phyloP scores from a whole-genome alignment of 2,797 vertebrate genomes.

The Rhinatrema bivittatum region DNA sequence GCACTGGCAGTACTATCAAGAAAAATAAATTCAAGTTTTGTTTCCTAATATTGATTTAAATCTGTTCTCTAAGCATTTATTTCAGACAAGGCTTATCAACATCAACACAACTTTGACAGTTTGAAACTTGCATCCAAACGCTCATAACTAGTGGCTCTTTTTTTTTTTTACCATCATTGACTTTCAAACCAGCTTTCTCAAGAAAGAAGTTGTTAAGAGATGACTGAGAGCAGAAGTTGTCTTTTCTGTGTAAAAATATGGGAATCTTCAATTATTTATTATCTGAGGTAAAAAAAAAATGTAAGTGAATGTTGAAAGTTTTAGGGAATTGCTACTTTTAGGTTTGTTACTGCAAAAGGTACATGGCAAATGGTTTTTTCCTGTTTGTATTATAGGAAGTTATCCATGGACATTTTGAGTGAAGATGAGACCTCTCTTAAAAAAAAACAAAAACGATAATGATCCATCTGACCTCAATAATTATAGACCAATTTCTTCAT shows the following conservation, averaged over 20 bases:
- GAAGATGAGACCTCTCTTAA: too few species aligned
- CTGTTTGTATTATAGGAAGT: too few species aligned
- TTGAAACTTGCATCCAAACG: conserved; percentile 46
- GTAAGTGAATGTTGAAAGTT: conserved; percentile 18
- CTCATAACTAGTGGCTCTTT: conserved; percentile 20
- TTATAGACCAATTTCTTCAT: too few species aligned
- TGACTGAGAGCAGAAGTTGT: conserved; percentile 29
- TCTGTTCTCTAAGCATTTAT: conserved; percentile 44
- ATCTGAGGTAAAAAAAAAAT: conserved; percentile 36
- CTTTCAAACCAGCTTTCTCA: conserved; percentile 53
- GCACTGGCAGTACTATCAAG: too few species aligned
- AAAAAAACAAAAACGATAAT: too few species aligned
- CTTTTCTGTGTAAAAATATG: conserved; percentile 36
- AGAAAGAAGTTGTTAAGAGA: conserved; percentile 27
- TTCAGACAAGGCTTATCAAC: conserved; percentile 42
- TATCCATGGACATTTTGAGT: too few species aligned
- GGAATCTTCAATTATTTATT: conserved; percentile 26
- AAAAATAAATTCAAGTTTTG: conserved; percentile 42
- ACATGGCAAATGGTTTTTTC: too few species aligned
- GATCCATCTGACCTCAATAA: too few species aligned
- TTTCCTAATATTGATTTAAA: conserved; percentile 45
- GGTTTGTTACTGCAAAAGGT: too few species aligned
- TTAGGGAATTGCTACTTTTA: not conserved
- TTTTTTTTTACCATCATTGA: conserved; percentile 42
- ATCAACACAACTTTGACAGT: conserved; percentile 52